Evolutionary conservation across 2,113 vertebrate genomes (phyloP).

Genomic region (Empidonax alnorum): DNA sequence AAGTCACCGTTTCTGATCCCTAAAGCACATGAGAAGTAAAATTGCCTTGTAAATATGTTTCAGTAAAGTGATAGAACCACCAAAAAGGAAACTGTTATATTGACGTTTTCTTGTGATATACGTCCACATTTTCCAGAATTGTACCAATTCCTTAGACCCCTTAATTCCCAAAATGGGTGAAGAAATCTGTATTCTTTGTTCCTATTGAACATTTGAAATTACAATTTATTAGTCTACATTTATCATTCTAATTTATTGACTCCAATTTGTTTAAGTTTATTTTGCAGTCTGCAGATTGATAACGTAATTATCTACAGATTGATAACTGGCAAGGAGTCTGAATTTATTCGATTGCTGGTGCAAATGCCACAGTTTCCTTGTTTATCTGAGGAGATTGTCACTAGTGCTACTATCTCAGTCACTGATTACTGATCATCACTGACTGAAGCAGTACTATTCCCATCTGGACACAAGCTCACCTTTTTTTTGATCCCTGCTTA

Average conservation of each 20-base stretch:
- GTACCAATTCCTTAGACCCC: neutral
- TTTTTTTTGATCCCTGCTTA: neutral
- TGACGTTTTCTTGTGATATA: neutral
- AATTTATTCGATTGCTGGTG: neutral
- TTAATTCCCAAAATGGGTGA: neutral
- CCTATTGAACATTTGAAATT: neutral
- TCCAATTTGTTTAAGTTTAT: conserved; percentile 3
- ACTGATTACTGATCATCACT: neutral
- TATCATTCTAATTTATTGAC: neutral
- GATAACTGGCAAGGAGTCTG: neutral
- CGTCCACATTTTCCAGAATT: neutral
- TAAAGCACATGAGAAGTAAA: neutral
- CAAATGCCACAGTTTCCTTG: neutral
- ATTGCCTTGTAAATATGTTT: neutral
- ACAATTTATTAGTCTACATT: neutral
- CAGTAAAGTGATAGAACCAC: neutral
- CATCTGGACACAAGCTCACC: neutral
- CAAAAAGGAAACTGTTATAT: neutral
- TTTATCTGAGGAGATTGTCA: neutral
- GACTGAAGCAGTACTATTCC: neutral
- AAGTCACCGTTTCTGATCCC: neutral
- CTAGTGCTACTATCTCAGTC: neutral
- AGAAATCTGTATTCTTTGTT: neutral
- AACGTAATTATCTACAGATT: neutral
- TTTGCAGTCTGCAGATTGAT: neutral